These are phyloP conservation scores for Coccyzus lansbergi DNA, from an alignment of 2,797 vertebrate species.

Conservation along the genomic window DNA sequence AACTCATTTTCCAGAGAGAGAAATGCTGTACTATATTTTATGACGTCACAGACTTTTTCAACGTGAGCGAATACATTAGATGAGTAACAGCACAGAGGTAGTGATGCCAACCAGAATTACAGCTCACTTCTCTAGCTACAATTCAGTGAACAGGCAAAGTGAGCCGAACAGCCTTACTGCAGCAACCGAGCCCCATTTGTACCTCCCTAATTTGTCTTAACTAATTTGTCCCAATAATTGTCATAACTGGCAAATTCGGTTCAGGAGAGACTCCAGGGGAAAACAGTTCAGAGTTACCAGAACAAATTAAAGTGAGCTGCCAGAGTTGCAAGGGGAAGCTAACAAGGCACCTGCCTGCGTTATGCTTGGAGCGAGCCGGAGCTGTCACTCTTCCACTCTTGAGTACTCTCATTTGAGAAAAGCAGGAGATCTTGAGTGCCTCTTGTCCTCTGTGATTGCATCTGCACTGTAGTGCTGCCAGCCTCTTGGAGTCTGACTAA, in stretches of 20 bases:
- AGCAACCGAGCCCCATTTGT: not conserved
- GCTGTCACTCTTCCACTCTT: conserved; percentile 6
- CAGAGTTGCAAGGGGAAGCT: not conserved
- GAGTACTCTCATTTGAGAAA: conserved; percentile 30
- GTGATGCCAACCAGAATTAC: not conserved
- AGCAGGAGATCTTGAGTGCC: conserved; percentile 46
- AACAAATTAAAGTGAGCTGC: not conserved
- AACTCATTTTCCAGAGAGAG: not conserved
- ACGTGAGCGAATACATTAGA: not conserved
- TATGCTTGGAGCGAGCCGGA: not conserved
- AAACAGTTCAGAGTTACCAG: not conserved
- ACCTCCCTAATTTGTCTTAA: not conserved
- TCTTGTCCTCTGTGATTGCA: conserved; percentile 61
- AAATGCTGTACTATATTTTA: not conserved
- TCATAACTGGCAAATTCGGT: not conserved
- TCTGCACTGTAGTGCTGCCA: conserved; percentile 30
- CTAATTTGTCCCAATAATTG: not conserved
- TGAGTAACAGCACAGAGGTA: not conserved
- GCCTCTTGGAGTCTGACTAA: not conserved
- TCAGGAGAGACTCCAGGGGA: not conserved
- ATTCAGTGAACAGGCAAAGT: not conserved
- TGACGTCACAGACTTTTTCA: not conserved
- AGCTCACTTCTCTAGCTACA: not conserved
- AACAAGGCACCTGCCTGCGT: not conserved
- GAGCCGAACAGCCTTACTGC: not conserved